phyloP scores from a whole-genome alignment of 2,888 invertebrate genomes.

The Ischnus inquisitorius region DNA sequence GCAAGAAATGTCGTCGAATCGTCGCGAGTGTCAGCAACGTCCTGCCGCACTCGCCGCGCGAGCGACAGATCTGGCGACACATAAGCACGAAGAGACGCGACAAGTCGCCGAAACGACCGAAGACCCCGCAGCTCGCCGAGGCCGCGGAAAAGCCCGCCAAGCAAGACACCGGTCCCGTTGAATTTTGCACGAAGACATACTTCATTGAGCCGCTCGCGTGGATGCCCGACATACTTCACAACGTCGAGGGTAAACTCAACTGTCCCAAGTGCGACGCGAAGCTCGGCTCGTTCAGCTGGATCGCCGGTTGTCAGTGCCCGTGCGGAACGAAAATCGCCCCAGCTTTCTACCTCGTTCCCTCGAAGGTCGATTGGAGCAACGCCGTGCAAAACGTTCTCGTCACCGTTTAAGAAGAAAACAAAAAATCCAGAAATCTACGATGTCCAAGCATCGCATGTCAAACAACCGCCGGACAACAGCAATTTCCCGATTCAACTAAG shows the following conservation, averaged over 20 bases:
- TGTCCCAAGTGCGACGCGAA: conserved; percentile 95
- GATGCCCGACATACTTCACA: conserved; percentile 92
- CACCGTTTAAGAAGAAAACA: conserved; percentile 87
- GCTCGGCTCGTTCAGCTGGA: conserved; percentile 96
- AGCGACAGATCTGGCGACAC: conserved; percentile 86
- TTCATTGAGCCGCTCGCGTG: conserved; percentile 96
- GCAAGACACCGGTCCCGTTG: conserved; percentile 69
- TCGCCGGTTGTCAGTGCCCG: conserved; percentile 94
- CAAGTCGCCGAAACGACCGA: conserved; percentile 67
- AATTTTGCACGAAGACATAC: conserved; percentile 90
- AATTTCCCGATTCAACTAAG: conserved; percentile 29
- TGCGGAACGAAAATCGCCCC: conserved; percentile 96
- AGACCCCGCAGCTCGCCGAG: conserved; percentile 67
- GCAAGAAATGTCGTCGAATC: conserved; percentile 92
- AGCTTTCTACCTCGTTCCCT: conserved; percentile 96
- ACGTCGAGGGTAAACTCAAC: conserved; percentile 92
- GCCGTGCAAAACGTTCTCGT: conserved; percentile 95
- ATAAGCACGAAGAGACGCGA: conserved; percentile 82
- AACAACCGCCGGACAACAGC: conserved; percentile 3
- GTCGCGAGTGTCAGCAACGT: conserved; percentile 94
- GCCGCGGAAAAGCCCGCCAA: conserved; percentile 39
- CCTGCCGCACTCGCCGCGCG: conserved; percentile 89
- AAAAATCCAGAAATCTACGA: neutral
- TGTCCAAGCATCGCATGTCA: neutral
- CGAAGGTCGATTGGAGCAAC: conserved; percentile 96